Base-by-base conservation (phyloP, 2,113 vertebrate species). In the Sylvia atricapilla region DNA sequence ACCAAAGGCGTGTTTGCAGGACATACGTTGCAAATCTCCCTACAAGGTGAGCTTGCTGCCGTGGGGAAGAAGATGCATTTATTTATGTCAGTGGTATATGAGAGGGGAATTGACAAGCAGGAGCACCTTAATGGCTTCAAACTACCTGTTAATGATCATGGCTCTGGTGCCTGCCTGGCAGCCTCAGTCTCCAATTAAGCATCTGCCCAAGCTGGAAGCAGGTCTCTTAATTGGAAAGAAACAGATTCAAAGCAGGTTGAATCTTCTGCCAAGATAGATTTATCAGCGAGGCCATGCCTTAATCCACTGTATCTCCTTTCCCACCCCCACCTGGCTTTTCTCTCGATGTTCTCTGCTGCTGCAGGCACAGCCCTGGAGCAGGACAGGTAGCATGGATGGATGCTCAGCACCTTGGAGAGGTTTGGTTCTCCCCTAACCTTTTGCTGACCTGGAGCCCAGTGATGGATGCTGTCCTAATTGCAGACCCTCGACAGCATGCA, bases 91-190 rank as follows among this genome's bases (percentile, higher is more conserved):
- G 74, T 93, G 75, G 91, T 94, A 43, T 89, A 96, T 72, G 67
- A 89, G 63, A 96, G 84, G 78, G 83, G 96, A 96, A 97, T 96
- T 97, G 97, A 97, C 93, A 97, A 94, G 90, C 87, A 91, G 81
- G 72, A 96, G 84, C 94, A 96, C 95, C 96, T 97, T 98, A 96
- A 97, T 97, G 95, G 97, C 93, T 97, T 96, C 94, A 95, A 91
- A 98, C 97, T 97, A 97, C 98, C 98, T 98, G 97, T 96, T 98
- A 98, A 98, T 97, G 96, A 98, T 95, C 63, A 46, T 84, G 89
- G 96, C 21, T 28, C 87, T 95, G 95, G 87, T 96, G 96, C 94
- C 97, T 97, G 97, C 97, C 98, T 98, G 97, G 97, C 96, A 89
- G 96, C 95, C 67, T 97, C 79, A 15, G 52, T 87, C 81, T 94